Base-by-base conservation (phyloP, 2,888 invertebrate genomes). In the Aphrophora alni region DNA sequence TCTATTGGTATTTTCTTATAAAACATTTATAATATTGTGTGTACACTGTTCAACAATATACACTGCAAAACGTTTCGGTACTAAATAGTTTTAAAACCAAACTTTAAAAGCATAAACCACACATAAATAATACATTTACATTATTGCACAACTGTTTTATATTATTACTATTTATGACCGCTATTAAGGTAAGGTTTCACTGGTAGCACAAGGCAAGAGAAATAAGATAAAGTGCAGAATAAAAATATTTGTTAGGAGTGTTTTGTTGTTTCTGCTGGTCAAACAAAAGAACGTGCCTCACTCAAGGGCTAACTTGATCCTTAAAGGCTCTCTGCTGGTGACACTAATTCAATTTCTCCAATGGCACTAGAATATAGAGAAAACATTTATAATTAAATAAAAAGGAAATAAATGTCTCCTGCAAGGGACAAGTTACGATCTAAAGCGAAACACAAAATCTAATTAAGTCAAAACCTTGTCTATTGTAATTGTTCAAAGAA, bases 251-350 rank as follows among this genome's bases (percentile, higher is more conserved):
- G 59, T 59, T 14, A 59, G 21, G 59, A n/a, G 59, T 44, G 59
- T 59, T 59, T 59, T 59, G 59, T 59, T 59, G 59, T 59, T 59
- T 59, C 59, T 21, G 21, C 21, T 59, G 59, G 59, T 59, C 59
- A 59, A 59, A 59, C 59, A 59, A 59, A 59, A 21, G 59, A 59
- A 59, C 59, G 59, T 59, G 59, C 59, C 21, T 59, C 59, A 12
- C 59, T 59, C 59, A 21, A 59, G 59, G 59, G 59, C 59, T 59
- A 59, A 59, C 59, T 59, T 59, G 59, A 59, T 59, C 59, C 59
- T 59, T 59, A 59, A 59, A 59, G 59, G 59, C 59, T 59, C 59
- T 59, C 59, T 59, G n/a, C 59, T 8, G 59, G 59, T 59, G 59
- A 59, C 59, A 59, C 59, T 59, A 59, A 59, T 59, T 59, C 59